These are phyloP conservation scores for Erinaceus europaeus DNA, from an alignment of 2,113 vertebrate genomes.

Conservation along the genomic window DNA sequence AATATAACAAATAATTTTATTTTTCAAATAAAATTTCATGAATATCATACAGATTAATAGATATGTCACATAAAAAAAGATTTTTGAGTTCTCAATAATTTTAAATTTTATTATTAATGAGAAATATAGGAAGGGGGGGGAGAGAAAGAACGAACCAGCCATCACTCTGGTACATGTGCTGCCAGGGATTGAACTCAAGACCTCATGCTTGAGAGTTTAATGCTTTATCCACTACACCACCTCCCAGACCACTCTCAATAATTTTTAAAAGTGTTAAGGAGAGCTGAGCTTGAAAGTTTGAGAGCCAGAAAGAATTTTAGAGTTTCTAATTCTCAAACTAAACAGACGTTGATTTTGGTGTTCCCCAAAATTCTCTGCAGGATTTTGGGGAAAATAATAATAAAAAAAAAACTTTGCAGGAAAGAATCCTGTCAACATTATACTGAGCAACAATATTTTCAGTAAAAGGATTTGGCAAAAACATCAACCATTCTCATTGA, in stretches of 20 bases:
- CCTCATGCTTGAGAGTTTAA: too few species aligned
- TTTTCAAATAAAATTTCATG: slow-evolving; percentile 18
- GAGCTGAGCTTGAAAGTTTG: slow-evolving; percentile 2
- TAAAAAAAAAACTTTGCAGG: not conserved
- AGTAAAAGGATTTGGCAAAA: slow-evolving; percentile 44
- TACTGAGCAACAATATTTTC: slow-evolving; percentile 49
- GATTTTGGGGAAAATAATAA: slow-evolving; percentile 18
- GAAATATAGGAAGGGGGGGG: too few species aligned
- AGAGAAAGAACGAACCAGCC: too few species aligned
- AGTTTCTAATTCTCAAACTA: too few species aligned
- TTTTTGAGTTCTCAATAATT: not conserved
- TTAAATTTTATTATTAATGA: too few species aligned
- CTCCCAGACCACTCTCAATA: too few species aligned
- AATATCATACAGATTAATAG: slow-evolving; percentile 16
- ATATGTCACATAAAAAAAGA: slow-evolving; percentile 24
- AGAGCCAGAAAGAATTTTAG: not conserved
- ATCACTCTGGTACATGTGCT: too few species aligned
- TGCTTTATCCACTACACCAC: too few species aligned
- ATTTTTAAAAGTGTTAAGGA: not conserved
- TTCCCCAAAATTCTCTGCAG: not conserved
- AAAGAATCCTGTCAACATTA: not conserved
- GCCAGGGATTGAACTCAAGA: too few species aligned
- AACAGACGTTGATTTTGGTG: not conserved
- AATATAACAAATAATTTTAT: not conserved
- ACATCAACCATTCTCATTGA: slow-evolving; percentile 51